A percentile compares a stretch with the other conserved stretches of the same genome.
Conservation (phyloP, 2,113 vertebrate genomes). For the Rhea pennata region DNA sequence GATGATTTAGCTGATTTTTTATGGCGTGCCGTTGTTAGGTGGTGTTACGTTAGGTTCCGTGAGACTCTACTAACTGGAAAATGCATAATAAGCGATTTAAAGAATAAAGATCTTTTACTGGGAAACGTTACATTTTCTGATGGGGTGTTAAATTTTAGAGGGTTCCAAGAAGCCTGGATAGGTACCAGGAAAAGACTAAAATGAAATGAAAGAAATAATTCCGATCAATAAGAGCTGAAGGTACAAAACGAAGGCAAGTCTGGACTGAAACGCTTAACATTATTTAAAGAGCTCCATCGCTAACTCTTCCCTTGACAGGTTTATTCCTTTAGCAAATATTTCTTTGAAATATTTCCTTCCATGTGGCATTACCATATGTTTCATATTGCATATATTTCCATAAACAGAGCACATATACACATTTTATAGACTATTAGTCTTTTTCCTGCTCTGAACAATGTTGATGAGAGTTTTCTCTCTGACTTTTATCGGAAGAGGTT, state of each 20-base stretch:
- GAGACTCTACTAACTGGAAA: not conserved
- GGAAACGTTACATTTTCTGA: not conserved
- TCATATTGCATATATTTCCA: conserved; percentile 28
- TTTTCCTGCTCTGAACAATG: conserved; percentile 10
- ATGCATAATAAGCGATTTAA: not conserved
- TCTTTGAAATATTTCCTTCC: conserved; percentile 24
- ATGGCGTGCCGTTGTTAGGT: not conserved
- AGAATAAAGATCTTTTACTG: not conserved
- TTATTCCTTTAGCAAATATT: conserved; percentile 31
- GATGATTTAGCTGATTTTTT: not conserved
- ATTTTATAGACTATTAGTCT: conserved; percentile 10
- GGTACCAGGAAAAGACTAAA: conserved; percentile 2
- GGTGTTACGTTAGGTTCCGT: not conserved
- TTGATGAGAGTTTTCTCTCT: not conserved
- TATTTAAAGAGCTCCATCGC: conserved; percentile 1
- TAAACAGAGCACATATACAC: conserved; percentile 13
- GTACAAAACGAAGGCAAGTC: not conserved
- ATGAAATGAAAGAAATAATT: not conserved
- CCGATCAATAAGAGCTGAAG: not conserved
- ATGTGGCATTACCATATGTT: conserved; percentile 29
- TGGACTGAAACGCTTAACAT: not conserved
- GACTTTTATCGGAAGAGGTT: not conserved
- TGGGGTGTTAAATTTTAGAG: not conserved
- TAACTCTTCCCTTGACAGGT: not conserved
- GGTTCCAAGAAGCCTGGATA: not conserved